phyloP scores from a whole-genome alignment of 2,888 invertebrate species.

The Fragum whitleyi region DNA sequence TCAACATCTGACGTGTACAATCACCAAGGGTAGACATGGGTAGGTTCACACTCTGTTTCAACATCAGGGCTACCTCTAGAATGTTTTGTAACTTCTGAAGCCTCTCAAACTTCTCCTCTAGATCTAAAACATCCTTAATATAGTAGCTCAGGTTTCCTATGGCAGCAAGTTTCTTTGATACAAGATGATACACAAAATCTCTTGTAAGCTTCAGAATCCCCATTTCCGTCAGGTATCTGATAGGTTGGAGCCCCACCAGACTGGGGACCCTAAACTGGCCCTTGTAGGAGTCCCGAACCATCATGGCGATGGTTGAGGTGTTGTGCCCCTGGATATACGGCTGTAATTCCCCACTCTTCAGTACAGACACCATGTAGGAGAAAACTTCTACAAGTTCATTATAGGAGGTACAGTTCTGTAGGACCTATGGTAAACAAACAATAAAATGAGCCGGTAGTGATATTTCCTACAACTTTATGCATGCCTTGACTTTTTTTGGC shows the following conservation, averaged over 20 bases:
- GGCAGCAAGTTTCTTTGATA: constrained; percentile 74
- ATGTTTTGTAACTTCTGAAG: constrained; percentile 75
- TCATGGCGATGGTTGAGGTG: constrained; percentile 76
- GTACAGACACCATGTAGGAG: constrained; percentile 67
- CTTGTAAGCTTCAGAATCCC: constrained; percentile 78
- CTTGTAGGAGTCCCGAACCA: constrained; percentile 78
- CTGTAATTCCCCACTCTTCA: constrained; percentile 75
- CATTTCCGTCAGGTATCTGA: constrained; percentile 78
- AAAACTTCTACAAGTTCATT: constrained; percentile 72
- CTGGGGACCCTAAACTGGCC: constrained; percentile 72
- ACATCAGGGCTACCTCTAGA: constrained; percentile 75
- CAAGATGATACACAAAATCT: constrained; percentile 75
- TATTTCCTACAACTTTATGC: constrained; percentile 3
- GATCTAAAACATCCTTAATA: constrained; percentile 48
- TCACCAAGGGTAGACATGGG: constrained; percentile 67
- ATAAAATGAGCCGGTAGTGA: no score
- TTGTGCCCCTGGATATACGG: constrained; percentile 79
- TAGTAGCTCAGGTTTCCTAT: constrained; percentile 67
- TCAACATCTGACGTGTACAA: constrained; percentile 70
- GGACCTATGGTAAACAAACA: constrained; percentile 48
- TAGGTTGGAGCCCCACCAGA: constrained; percentile 71
- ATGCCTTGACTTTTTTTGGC: no score
- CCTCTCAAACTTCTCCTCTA: constrained; percentile 63
- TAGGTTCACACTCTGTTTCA: constrained; percentile 73
- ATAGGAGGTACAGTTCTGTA: constrained; percentile 72